These are phyloP conservation scores for Augochlorella aurata DNA, from an alignment of 2,888 invertebrate species.

Conservation along the genomic window DNA sequence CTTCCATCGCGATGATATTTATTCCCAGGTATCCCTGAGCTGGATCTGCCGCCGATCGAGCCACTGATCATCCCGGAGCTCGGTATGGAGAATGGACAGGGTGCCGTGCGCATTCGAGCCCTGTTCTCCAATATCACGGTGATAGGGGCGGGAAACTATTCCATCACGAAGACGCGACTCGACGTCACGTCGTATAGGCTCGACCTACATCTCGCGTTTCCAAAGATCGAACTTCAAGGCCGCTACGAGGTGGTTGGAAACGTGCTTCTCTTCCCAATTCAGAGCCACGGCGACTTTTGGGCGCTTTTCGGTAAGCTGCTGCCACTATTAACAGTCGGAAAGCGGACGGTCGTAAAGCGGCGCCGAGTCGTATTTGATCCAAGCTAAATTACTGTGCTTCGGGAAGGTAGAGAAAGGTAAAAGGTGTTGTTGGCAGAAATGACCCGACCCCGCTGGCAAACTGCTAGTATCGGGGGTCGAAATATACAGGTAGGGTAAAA, in stretches of 20 bases:
- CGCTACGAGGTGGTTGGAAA: constrained; percentile 90
- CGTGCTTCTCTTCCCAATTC: constrained; percentile 89
- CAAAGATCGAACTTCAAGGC: constrained; percentile 89
- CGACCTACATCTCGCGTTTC: constrained; percentile 82
- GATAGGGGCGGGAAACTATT: constrained; percentile 89
- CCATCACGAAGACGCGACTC: constrained; percentile 85
- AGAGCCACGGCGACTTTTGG: constrained; percentile 92
- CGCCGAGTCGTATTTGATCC: no score
- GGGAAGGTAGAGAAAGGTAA: no score
- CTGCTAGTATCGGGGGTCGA: no score
- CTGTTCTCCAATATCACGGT: constrained; percentile 89
- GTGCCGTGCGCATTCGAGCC: constrained; percentile 89
- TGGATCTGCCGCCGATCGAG: constrained; percentile 89
- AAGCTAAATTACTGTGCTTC: no score
- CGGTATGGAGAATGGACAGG: constrained; percentile 90
- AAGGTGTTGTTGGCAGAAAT: no score
- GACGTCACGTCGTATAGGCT: constrained; percentile 75
- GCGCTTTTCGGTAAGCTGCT: constrained; percentile 88
- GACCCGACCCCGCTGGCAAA: no score
- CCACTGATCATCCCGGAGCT: constrained; percentile 88
- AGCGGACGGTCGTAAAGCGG: no score
- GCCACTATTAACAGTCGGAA: not conserved
- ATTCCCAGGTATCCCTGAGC: constrained; percentile 86
- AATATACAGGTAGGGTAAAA: no score
- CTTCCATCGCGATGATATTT: not conserved